A percentile compares a stretch with the other conserved stretches of the same genome.
These are phyloP conservation scores for Catamblyrhynchus diadema DNA, from an alignment of 2,797 vertebrate genomes.

Conservation along the genomic window DNA sequence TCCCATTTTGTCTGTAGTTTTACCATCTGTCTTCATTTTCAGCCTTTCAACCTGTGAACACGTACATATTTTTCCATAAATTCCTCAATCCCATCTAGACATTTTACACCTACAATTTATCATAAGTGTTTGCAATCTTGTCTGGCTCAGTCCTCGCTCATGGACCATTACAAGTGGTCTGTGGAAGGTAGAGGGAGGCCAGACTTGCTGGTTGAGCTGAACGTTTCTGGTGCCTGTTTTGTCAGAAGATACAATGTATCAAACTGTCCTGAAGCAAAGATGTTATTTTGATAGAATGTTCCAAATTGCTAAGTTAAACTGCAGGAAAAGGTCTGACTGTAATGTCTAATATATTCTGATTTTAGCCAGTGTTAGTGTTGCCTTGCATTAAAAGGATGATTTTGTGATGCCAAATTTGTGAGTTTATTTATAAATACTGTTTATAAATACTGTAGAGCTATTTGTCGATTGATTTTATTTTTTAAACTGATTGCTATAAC, in stretches of 20 bases:
- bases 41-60: background rate
- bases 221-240: background rate
- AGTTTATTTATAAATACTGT: background rate
- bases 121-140: rapidly evolving
- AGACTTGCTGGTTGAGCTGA: background rate
- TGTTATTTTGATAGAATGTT: background rate
- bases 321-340: background rate
- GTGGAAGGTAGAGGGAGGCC: background rate
- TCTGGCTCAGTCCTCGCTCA: rapidly evolving
- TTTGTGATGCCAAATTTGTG: background rate
- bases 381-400: background rate
- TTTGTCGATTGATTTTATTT: background rate
- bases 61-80: background rate
- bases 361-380: background rate
- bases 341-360: background rate
- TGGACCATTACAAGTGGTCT: background rate
- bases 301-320: background rate
- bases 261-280: background rate
- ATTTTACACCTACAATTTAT: background rate
- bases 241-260: background rate
- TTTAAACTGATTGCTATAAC: background rate
- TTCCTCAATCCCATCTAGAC: background rate
- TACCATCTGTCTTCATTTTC: background rate
- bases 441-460: background rate
- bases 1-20: background rate